Conservation (phyloP, 2,888 invertebrate genomes). For the Drosophila neonasuta region DNA sequence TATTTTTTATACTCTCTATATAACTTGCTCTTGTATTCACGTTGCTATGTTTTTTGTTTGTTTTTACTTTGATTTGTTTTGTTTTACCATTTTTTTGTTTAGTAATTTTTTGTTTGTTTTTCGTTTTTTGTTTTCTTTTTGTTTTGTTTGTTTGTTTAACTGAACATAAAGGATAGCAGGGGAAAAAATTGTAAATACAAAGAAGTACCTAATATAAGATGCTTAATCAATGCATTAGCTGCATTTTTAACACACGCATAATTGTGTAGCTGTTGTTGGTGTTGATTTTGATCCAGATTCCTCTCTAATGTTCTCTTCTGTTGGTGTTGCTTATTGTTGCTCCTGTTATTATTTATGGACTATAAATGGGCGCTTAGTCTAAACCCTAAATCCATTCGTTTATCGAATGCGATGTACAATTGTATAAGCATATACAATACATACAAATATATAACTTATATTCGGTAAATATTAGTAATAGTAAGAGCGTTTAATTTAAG, state of each 20-base stretch:
- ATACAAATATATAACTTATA: slow-evolving; percentile 63
- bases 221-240: slow-evolving; percentile 46
- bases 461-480: slow-evolving; percentile 74
- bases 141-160: slow-evolving; percentile 62
- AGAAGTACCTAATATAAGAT: slow-evolving; percentile 55
- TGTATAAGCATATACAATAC: slow-evolving; percentile 2
- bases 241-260: slow-evolving; percentile 50
- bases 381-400: slow-evolving; percentile 52
- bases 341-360: slow-evolving; percentile 57
- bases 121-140: slow-evolving; percentile 51
- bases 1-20: slow-evolving; percentile 74
- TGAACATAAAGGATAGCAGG: slow-evolving; percentile 71
- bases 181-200: slow-evolving; percentile 68
- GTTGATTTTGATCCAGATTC: slow-evolving; percentile 18
- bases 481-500: slow-evolving; percentile 70
- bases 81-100: slow-evolving; percentile 73
- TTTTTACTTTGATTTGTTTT: slow-evolving; percentile 51
- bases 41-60: slow-evolving; percentile 62
- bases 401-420: slow-evolving; percentile 55
- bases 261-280: slow-evolving; percentile 37
- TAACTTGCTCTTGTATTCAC: slow-evolving; percentile 70
- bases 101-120: slow-evolving; percentile 50
- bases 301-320: slow-evolving; percentile 44
- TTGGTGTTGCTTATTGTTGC: slow-evolving; percentile 20
- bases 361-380: slow-evolving; percentile 56